Conservation (phyloP, 1,140 invertebrate genomes). For the Brachionus plicatilis region DNA sequence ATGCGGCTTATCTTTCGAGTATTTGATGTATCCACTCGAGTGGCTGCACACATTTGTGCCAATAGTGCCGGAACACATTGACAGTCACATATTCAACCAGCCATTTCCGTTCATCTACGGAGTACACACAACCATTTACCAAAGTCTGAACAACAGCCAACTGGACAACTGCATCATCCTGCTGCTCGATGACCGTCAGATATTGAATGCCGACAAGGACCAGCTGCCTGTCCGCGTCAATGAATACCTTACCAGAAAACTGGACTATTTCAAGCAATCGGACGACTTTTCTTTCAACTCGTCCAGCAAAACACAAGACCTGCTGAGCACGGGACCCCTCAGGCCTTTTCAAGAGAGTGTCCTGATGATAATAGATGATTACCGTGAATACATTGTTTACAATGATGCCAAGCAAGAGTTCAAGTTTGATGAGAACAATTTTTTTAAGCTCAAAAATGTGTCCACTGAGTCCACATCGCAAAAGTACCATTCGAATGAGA, state of each 20-base stretch:
- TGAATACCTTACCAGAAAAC: neutral
- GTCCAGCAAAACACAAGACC: neutral
- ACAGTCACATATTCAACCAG: slow-evolving; percentile 11
- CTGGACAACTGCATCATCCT: slow-evolving; percentile 11
- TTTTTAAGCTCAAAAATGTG: slow-evolving; percentile 25
- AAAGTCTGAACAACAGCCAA: neutral
- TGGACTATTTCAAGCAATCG: neutral
- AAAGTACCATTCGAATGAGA: neutral
- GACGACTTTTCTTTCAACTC: neutral
- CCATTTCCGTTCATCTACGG: slow-evolving; percentile 39
- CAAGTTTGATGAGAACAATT: slow-evolving; percentile 27
- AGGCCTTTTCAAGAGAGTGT: slow-evolving; percentile 22
- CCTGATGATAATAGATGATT: slow-evolving; percentile 36
- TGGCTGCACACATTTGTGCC: slow-evolving; percentile 39
- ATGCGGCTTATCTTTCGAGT: slow-evolving; percentile 22
- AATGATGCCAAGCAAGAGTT: neutral
- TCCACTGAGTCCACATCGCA: neutral
- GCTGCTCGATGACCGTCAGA: neutral
- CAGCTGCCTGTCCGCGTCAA: neutral
- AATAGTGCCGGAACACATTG: slow-evolving; percentile 29
- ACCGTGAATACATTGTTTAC: slow-evolving; percentile 17
- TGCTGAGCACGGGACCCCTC: neutral
- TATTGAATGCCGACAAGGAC: slow-evolving; percentile 27
- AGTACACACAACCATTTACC: neutral
- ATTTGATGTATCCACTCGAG: slow-evolving; percentile 34